A percentile compares a stretch with the other conserved stretches of the same genome.
phyloP scores from a whole-genome alignment of 2,888 invertebrate species.

The Ganaspis brasiliensis region DNA sequence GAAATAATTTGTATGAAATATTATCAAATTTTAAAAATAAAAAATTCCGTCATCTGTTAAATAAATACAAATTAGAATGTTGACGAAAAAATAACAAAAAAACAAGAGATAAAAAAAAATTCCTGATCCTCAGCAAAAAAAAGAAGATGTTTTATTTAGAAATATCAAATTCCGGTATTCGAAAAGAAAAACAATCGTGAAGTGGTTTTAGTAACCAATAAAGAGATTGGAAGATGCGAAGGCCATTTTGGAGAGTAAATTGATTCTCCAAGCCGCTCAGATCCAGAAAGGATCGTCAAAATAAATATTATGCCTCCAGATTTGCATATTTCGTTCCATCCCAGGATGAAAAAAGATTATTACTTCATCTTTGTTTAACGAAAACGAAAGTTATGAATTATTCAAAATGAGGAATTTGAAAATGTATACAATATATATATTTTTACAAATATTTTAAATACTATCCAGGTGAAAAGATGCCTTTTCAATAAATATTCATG shows the following conservation, averaged over 20 bases:
- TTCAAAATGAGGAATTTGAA: no score
- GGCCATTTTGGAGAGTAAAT: conserved; percentile 25
- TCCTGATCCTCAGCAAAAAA: no score
- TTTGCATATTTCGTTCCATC: not conserved
- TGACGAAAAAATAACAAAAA: no score
- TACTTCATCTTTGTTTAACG: not conserved
- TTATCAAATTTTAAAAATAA: not conserved
- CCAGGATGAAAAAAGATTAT: not conserved
- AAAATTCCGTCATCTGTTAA: no score
- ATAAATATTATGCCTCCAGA: not conserved
- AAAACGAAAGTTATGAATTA: not conserved
- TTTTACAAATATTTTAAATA: not conserved
- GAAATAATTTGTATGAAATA: not conserved
- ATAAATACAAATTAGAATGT: no score
- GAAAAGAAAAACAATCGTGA: conserved; percentile 19
- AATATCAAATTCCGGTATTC: conserved; percentile 1
- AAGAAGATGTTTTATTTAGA: not conserved
- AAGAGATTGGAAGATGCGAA: conserved; percentile 21
- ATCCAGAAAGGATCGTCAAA: not conserved
- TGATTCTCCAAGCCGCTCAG: not conserved
- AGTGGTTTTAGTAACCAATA: conserved; percentile 1
- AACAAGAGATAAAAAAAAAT: no score
- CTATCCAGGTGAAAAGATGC: not conserved
- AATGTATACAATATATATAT: not conserved
- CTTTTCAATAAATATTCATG: conserved; percentile 7